Conservation (phyloP, 1,140 invertebrate species). For the Drosophila simulans region DNA sequence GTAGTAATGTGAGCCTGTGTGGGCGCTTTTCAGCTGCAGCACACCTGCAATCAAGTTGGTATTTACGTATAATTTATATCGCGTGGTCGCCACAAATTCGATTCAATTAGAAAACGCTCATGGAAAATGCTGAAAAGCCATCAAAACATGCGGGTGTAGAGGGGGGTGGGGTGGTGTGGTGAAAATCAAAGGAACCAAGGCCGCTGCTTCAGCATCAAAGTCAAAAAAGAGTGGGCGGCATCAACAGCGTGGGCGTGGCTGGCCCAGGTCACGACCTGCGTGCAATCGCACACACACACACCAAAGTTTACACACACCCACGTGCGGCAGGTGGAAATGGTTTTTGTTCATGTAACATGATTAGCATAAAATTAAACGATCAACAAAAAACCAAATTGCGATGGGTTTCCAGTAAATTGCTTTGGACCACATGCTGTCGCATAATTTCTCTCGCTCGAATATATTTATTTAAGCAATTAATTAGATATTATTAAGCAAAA, state of each 20-base stretch:
- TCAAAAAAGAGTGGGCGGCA: conserved; percentile 3
- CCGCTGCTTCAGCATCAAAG: conserved; percentile 18
- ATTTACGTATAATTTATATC: conserved; percentile 32
- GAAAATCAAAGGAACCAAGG: conserved; percentile 21
- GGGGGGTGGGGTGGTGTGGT: neutral
- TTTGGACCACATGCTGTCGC: conserved; percentile 32
- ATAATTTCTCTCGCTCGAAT: neutral
- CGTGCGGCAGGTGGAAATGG: conserved; percentile 1
- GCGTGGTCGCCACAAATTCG: conserved; percentile 38
- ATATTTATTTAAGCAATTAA: too few relatives aligned
- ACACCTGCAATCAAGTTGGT: conserved; percentile 31
- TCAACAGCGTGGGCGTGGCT: conserved; percentile 13
- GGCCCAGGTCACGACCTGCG: conserved; percentile 29
- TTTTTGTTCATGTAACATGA: conserved; percentile 33
- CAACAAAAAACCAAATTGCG: conserved; percentile 5
- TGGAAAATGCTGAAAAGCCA: conserved; percentile 27
- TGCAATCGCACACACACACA: neutral
- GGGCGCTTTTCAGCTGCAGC: conserved; percentile 29
- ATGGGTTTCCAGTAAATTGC: conserved; percentile 8
- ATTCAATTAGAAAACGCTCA: conserved; percentile 36
- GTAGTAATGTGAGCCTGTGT: neutral
- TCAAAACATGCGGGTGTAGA: neutral
- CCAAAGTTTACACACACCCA: neutral
- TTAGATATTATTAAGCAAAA: too few relatives aligned
- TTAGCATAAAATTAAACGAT: conserved; percentile 51